Percentiles rank a stretch among this genome's conserved stretches.
These are phyloP conservation scores for Castor canadensis DNA, from an alignment of 2,113 vertebrate species.

Conservation along the genomic window DNA sequence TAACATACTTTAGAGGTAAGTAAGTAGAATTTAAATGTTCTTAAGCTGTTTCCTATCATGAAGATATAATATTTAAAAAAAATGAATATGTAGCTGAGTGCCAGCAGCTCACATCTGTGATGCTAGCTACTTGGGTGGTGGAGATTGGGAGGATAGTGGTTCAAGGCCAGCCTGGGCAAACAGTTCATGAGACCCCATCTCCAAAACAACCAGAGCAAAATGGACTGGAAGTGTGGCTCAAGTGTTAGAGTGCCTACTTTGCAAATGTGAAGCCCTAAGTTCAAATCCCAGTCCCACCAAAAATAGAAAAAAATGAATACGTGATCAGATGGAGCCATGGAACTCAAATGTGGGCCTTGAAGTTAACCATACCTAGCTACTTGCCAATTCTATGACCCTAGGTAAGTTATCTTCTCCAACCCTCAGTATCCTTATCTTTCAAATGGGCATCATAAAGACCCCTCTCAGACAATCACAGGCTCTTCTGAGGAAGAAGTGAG, in stretches of 20 bases:
- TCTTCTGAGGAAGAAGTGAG: conserved; percentile 28
- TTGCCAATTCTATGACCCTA: background rate
- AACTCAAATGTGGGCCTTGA: background rate
- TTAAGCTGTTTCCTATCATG: background rate
- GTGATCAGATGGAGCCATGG: background rate
- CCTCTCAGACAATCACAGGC: background rate
- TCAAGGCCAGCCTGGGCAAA: no score
- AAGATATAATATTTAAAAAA: background rate
- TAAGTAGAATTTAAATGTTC: conserved; percentile 25
- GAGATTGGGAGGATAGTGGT: no score
- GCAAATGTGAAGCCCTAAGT: no score
- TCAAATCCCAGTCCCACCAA: no score
- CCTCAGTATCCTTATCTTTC: conserved; percentile 6
- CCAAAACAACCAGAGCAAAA: no score
- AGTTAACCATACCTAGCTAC: background rate
- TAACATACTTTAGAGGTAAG: background rate
- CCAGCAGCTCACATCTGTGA: no score
- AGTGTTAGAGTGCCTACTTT: no score
- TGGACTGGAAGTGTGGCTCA: no score
- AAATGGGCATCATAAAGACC: background rate
- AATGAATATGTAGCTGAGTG: no score
- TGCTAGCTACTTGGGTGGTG: no score
- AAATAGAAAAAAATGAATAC: background rate
- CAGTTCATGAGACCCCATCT: no score
- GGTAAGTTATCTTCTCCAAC: background rate